phyloP scores from a whole-genome alignment of 2,797 vertebrate species.

The Spea hammondii region DNA sequence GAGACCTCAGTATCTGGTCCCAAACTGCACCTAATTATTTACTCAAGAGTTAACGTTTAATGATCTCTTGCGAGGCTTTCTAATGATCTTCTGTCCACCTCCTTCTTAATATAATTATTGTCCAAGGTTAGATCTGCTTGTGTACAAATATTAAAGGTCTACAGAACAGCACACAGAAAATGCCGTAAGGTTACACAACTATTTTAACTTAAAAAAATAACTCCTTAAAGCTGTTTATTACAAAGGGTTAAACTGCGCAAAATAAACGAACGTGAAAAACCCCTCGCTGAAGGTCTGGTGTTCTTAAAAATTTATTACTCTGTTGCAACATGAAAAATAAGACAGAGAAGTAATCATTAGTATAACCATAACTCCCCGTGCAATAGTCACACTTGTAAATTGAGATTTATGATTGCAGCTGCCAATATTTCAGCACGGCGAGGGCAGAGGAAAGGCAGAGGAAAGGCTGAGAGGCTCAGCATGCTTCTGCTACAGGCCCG shows the following conservation, averaged over 20 bases:
- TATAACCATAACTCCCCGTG: constrained; percentile 71
- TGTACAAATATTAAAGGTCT: no score
- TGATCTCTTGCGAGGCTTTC: no score
- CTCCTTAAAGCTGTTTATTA: neutral
- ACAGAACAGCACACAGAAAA: no score
- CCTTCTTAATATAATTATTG: no score
- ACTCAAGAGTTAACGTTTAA: no score
- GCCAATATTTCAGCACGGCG: constrained; percentile 67
- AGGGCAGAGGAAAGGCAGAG: constrained; percentile 58
- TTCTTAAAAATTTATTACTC: constrained; percentile 83
- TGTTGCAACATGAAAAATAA: constrained; percentile 80
- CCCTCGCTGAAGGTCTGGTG: constrained; percentile 62
- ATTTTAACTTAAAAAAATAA: no score
- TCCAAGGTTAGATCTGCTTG: no score
- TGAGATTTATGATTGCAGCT: constrained; percentile 79
- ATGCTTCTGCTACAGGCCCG: constrained; percentile 61
- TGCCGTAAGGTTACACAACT: no score
- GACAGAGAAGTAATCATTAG: constrained; percentile 79
- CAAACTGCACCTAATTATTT: no score
- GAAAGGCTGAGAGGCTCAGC: constrained; percentile 54
- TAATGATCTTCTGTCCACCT: no score
- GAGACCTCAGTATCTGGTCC: no score
- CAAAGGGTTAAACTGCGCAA: constrained; percentile 29
- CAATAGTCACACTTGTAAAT: constrained; percentile 75
- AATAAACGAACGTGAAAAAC: constrained; percentile 1